Base-by-base conservation (phyloP, 1,140 invertebrate species). In the Drosophila pectinifera region DNA sequence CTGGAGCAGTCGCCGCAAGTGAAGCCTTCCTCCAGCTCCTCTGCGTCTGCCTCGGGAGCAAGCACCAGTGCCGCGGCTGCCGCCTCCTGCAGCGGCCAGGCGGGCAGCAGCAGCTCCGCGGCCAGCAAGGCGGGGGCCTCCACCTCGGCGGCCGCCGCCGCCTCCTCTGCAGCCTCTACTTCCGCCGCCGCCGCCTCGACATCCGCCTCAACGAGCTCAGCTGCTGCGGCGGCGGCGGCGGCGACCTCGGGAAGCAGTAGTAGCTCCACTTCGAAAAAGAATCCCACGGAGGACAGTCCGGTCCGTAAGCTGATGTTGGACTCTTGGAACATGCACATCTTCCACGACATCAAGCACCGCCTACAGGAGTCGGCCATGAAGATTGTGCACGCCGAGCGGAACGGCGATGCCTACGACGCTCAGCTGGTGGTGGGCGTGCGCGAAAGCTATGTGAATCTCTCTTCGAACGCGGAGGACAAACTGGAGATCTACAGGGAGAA, bases 311-410 rank as follows among this genome's bases (percentile, higher is more conserved):
- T 99, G 49, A 99, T 99, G 98, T 93, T 99, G 70, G 98, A 99
- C 92, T 98, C 96, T 78, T 99, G 98, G 98, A 99, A 99, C 94
- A 95, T 97, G 91, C 98, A 97, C 92, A 99, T 99, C 89, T 99
- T 99, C 93, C 95, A 95, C 90, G 97, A 98, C 92, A 99, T 99
- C 72, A 98, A 99, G 93, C 95, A 98, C 89, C 94, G 97, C 70
- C 93, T 99, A 34, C 98, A 99, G 93, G 97, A 98, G 92, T 98
- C 97, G 78, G 98, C 98, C 8, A 99, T 99, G 98, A 98, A 98
- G 93, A 94, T 99, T 69, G 97, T 99, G 11, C 96, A 98, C 92
- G 96, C 97, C 7, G 98, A 99, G 93, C 94, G 98, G 77, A 98
- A 99, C 93, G 98, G 98, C 11, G 98, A 99, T 93, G 97, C 98